Conservation (phyloP, 2,113 vertebrate genomes). For the Nycticebus coucang region DNA sequence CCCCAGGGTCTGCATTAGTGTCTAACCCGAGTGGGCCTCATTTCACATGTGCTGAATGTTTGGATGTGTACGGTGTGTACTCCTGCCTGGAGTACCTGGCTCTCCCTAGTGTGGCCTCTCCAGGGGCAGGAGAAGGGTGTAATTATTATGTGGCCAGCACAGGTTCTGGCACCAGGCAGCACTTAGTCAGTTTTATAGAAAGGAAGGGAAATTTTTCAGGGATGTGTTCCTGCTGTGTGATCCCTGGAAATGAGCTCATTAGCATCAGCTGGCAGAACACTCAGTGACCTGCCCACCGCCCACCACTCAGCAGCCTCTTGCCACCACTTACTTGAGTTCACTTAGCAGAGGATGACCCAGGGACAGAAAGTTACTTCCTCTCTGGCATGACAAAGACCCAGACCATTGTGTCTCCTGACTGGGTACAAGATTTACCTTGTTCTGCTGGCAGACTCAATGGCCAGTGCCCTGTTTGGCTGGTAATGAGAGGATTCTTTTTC, state of each 20-base stretch:
- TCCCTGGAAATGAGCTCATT: neutral
- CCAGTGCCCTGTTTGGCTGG: constrained; percentile 31
- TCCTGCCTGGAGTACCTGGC: neutral
- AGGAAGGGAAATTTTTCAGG: neutral
- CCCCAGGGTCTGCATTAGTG: neutral
- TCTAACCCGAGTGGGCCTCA: neutral
- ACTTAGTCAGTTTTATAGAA: neutral
- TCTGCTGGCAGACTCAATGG: constrained; percentile 54
- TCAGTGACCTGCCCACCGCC: neutral
- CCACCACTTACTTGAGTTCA: constrained; percentile 16
- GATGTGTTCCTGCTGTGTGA: neutral
- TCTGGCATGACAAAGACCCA: neutral
- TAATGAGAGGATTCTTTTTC: neutral
- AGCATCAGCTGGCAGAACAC: neutral
- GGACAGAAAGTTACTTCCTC: constrained; percentile 51
- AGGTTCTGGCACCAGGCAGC: neutral
- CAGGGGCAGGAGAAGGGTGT: neutral
- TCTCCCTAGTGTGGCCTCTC: neutral
- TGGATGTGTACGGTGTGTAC: neutral
- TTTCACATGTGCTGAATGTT: neutral
- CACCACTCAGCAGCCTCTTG: neutral
- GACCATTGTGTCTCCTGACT: constrained; percentile 66
- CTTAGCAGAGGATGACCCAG: constrained; percentile 30
- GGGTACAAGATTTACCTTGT: constrained; percentile 70
- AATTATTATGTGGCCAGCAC: neutral